These are phyloP conservation scores for Dynastes maya DNA, from an alignment of 2,888 invertebrate species.

Conservation along the genomic window DNA sequence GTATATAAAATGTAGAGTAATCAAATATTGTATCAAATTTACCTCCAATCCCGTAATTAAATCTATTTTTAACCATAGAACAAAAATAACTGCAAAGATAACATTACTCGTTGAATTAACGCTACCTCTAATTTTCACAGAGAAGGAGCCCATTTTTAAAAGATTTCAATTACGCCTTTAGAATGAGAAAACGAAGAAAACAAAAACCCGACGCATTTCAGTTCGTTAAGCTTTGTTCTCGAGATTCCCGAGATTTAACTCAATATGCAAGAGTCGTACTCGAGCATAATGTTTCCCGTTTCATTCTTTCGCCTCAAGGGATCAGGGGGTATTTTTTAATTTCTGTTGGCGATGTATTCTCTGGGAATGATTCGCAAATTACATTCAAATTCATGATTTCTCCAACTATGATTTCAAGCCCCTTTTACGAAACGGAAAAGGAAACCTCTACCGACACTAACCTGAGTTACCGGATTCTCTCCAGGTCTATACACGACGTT, in stretches of 20 bases:
- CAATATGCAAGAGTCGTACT: constrained; percentile 1
- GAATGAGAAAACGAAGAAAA: not conserved
- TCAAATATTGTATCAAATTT: too few relatives aligned
- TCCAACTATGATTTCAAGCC: not conserved
- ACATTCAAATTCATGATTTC: not conserved
- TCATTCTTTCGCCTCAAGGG: not conserved
- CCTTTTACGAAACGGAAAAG: not conserved
- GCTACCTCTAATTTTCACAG: not conserved
- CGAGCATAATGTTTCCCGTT: too few relatives aligned
- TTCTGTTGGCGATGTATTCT: not conserved
- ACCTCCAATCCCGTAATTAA: too few relatives aligned
- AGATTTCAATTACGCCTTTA: not conserved
- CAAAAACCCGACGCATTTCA: not conserved
- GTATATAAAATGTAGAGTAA: too few relatives aligned
- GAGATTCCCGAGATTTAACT: not conserved
- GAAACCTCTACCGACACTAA: constrained; percentile 68
- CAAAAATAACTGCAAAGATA: too few relatives aligned
- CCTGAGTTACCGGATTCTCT: constrained; percentile 93
- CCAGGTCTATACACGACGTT: constrained; percentile 92
- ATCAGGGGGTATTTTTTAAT: not conserved
- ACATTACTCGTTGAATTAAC: too few relatives aligned
- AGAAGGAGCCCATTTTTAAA: not conserved
- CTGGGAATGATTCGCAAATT: not conserved
- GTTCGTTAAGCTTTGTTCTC: constrained; percentile 1
- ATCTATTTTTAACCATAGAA: too few relatives aligned